These are phyloP conservation scores for Oreortyx pictus DNA, from an alignment of 2,797 vertebrate genomes.

Conservation along the genomic window DNA sequence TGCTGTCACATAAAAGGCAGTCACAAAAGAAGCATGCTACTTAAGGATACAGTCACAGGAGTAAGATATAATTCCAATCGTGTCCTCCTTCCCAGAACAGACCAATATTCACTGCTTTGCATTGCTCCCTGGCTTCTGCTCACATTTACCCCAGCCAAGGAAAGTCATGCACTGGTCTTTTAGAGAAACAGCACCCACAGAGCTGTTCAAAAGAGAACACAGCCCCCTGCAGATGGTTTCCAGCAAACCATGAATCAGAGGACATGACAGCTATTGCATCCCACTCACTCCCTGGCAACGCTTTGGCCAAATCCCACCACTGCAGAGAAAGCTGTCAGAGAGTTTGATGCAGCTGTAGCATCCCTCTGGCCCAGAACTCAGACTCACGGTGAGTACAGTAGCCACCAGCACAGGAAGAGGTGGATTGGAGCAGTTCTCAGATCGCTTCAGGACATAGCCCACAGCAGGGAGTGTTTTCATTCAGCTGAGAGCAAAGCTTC, in stretches of 20 bases:
- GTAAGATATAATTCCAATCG: rapidly evolving
- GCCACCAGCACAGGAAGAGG: not conserved
- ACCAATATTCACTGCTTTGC: not conserved
- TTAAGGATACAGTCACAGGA: not conserved
- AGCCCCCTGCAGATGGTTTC: not conserved
- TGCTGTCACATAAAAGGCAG: not conserved
- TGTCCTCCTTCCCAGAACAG: not conserved
- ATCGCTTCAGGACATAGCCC: not conserved
- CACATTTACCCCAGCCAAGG: not conserved
- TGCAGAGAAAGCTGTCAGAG: not conserved
- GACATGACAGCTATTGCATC: not conserved
- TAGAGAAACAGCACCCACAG: not conserved
- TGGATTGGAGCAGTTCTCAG: not conserved
- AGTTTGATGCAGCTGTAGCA: not conserved
- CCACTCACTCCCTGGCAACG: not conserved
- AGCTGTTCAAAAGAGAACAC: not conserved
- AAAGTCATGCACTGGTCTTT: rapidly evolving
- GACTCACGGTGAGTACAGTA: too few species aligned
- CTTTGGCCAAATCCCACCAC: not conserved
- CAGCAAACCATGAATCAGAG: not conserved
- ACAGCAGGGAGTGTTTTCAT: not conserved
- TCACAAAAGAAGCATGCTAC: not conserved
- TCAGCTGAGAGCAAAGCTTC: not conserved
- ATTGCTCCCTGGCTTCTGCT: not conserved
- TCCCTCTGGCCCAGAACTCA: not conserved